Percentiles rank a stretch among this genome's conserved stretches.
Evolutionary conservation across 2,797 vertebrate genomes (phyloP).

Genomic region (Muraenolepis orangiensis): DNA sequence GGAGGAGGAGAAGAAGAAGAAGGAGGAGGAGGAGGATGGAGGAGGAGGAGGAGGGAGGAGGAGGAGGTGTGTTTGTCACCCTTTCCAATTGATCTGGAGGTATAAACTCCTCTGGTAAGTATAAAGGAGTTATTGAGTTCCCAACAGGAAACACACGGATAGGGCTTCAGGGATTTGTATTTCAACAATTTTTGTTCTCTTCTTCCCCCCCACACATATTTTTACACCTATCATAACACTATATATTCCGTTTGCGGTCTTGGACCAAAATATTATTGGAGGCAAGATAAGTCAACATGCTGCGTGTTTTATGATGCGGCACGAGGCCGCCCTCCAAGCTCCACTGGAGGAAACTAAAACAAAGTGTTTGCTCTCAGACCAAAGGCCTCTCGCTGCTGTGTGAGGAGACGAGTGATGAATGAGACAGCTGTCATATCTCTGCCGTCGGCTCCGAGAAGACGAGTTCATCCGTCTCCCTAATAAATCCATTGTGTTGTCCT

Average conservation of each 20-base stretch:
- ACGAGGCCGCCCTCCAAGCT: constrained; percentile 57
- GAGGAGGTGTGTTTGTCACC: too few species aligned
- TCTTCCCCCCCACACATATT: not conserved
- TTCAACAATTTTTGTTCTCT: constrained; percentile 72
- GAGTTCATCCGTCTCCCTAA: constrained; percentile 72
- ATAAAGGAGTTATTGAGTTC: constrained; percentile 72
- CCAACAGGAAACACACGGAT: constrained; percentile 77
- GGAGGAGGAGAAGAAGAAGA: too few species aligned
- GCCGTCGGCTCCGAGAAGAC: constrained; percentile 68
- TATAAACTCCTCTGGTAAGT: constrained; percentile 76
- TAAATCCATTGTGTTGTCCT: constrained; percentile 74
- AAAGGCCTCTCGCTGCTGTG: too few species aligned
- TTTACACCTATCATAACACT: too few species aligned
- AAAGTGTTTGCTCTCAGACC: too few species aligned
- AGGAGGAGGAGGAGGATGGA: too few species aligned
- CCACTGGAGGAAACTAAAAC: constrained; percentile 52
- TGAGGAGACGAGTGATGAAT: constrained; percentile 54
- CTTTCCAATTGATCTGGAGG: constrained; percentile 74
- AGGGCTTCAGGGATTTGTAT: constrained; percentile 78
- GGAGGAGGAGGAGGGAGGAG: too few species aligned
- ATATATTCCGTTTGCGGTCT: constrained; percentile 57
- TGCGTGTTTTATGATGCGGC: constrained; percentile 64
- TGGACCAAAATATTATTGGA: constrained; percentile 71
- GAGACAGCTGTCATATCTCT: constrained; percentile 75
- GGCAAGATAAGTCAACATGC: constrained; percentile 70